Evolutionary conservation across 1,140 invertebrate species (phyloP), one percentile per base, ranked within the genome.

Genomic region (Apis mellifera): DNA sequence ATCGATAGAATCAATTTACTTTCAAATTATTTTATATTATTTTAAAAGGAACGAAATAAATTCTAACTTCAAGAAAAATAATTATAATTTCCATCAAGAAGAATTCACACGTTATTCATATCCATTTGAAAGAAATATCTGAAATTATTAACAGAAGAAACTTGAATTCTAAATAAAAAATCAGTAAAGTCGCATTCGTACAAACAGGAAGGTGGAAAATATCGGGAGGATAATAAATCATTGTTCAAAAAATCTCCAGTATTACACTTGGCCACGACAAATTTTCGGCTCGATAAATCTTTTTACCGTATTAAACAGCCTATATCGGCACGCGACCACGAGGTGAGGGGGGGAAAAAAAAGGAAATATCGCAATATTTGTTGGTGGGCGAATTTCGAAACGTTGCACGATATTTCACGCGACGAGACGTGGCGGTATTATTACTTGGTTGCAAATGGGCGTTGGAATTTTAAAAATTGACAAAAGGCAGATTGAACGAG

Each of bases 231-330:
- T 54, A 13, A 17, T 54, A 5, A 17, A 17, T 54, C 54, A 17
- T 17, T 1, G 17, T 62, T 42, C 32, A 7, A 7, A 7, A 7
- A 42, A 42, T 42, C 32, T 42, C 32, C 4, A 42, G 32, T 42
- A 42, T 42, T 42, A 42, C 32, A 42, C 32, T 42, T 9, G n/a
- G n/a, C n/a, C n/a, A 3, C 26, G 23, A 65, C 32, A 75, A 73
- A 50, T 75, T 68, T 81, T 75, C 42, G 8, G 21, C 9, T 7
- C 60, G 60, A 81, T 66, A 66, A 66, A 50, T 57, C 32, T 7
- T 42, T 52, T 19, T 11, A 7, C 17, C 19, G 8, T 32, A 32
- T 80, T 80, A 74, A 15, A 23, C 71, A 66, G 75, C 48, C 8
- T 66, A 1, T 26, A 52, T 13, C 15, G 21, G 13, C 52, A 23